These are phyloP conservation scores for Cassiopea xamachana DNA, from an alignment of 30 jellyfish, hydroid and myxozoan species.

Conservation along the genomic window DNA sequence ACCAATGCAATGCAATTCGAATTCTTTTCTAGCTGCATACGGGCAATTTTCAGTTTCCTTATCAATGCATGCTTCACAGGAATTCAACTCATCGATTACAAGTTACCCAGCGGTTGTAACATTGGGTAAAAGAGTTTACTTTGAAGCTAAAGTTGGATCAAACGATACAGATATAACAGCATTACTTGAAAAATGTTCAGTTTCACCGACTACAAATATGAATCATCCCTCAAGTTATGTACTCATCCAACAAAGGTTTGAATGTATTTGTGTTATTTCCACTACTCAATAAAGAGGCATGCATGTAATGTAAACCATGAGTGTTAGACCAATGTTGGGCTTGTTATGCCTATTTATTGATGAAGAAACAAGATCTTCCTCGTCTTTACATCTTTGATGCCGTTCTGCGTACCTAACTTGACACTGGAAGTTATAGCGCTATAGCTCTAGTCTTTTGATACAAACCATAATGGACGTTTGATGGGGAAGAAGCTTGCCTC, in stretches of 20 bases:
- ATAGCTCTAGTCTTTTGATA: too few species aligned
- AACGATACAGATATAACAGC: constrained; percentile 32
- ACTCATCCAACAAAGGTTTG: constrained; percentile 41
- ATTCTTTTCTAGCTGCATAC: constrained; percentile 48
- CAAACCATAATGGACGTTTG: too few species aligned
- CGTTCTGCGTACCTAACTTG: too few species aligned
- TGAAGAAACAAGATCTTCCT: too few species aligned
- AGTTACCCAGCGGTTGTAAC: constrained; percentile 41
- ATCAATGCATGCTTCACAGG: constrained; percentile 19
- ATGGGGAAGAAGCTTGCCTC: too few species aligned
- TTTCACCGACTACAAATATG: constrained; percentile 51
- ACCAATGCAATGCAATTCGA: not conserved
- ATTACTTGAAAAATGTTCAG: constrained; percentile 48
- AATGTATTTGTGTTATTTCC: too few species aligned
- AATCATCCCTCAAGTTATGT: constrained; percentile 35
- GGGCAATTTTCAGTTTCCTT: constrained; percentile 48
- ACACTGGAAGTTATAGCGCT: too few species aligned
- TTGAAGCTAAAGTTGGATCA: constrained; percentile 32
- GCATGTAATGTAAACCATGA: too few species aligned
- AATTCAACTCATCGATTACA: not conserved
- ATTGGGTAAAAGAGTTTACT: constrained; percentile 31
- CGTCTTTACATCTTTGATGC: too few species aligned
- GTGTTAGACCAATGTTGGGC: too few species aligned
- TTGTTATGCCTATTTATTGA: too few species aligned
- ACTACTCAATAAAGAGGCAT: too few species aligned